A percentile compares a stretch with the other conserved stretches of the same genome.
These are phyloP conservation scores for Saccostrea echinata DNA, from an alignment of 1,140 invertebrate genomes.

Conservation along the genomic window DNA sequence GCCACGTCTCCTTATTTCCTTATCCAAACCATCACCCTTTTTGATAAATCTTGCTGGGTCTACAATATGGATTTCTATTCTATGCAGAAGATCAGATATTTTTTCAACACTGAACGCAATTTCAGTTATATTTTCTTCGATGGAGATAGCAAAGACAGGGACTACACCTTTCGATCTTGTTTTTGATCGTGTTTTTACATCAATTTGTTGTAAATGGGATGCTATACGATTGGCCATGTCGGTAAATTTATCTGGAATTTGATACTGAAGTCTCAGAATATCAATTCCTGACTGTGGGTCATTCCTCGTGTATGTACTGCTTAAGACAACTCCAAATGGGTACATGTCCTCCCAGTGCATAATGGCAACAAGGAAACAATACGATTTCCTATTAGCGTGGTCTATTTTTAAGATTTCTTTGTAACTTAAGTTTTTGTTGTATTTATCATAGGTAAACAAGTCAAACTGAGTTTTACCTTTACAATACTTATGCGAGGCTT, in stretches of 20 bases:
- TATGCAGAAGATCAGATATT: constrained; percentile 41
- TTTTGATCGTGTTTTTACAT: neutral
- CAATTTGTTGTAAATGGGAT: neutral
- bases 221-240: constrained; percentile 25
- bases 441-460: constrained; percentile 51
- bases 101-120: constrained; percentile 90
- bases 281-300: constrained; percentile 31
- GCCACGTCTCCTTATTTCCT: constrained; percentile 71
- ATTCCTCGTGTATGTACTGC: constrained; percentile 24
- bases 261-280: constrained; percentile 36
- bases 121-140: constrained; percentile 99
- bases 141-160: constrained; percentile 94
- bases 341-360: constrained; percentile 53
- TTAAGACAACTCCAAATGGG: constrained; percentile 50
- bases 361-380: constrained; percentile 49
- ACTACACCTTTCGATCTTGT: constrained; percentile 83
- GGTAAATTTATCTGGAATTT: constrained; percentile 43
- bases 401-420: neutral
- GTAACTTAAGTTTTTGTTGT: constrained; percentile 17
- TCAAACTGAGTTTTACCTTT: constrained; percentile 58
- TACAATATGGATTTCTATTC: constrained; percentile 75
- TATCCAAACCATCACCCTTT: constrained; percentile 67
- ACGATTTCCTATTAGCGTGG: neutral
- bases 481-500: constrained; percentile 52
- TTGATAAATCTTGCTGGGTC: constrained; percentile 72